phyloP scores from a whole-genome alignment of 1,140 invertebrate genomes.

The Meloidogyne floridensis region DNA sequence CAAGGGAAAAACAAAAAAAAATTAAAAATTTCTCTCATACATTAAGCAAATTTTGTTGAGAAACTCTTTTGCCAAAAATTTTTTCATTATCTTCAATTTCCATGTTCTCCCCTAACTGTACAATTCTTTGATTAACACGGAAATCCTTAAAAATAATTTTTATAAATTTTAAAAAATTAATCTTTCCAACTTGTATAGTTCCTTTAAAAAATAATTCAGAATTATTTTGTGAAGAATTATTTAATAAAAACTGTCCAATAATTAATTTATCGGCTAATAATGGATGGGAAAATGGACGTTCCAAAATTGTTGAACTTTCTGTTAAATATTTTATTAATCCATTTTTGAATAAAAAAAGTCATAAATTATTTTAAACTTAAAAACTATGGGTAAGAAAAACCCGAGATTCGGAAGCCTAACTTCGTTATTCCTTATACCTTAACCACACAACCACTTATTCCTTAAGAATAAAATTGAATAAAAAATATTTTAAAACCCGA shows the following conservation, averaged over 20 bases:
- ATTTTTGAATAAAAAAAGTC: no score
- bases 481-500: no score
- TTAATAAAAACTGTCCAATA: constrained; percentile 54
- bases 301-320: constrained; percentile 32
- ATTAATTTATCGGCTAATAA: constrained; percentile 57
- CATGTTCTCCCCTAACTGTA: constrained; percentile 67
- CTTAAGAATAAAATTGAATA: no score
- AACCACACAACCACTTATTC: no score
- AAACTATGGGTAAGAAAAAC: no score
- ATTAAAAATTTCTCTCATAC: constrained; percentile 13
- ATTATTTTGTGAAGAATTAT: background rate
- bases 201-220: constrained; percentile 76
- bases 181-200: constrained; percentile 74
- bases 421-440: no score
- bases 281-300: constrained; percentile 50
- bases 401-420: no score
- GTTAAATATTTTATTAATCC: background rate
- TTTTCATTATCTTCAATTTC: constrained; percentile 51
- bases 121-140: constrained; percentile 73
- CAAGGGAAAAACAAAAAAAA: no score
- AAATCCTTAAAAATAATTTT: constrained; percentile 72
- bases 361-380: no score
- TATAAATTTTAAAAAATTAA: background rate
- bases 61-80: constrained; percentile 31
- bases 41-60: constrained; percentile 53